Evolutionary conservation across 2,113 vertebrate species (phyloP).

Genomic region (Gracilinanus agilis): DNA sequence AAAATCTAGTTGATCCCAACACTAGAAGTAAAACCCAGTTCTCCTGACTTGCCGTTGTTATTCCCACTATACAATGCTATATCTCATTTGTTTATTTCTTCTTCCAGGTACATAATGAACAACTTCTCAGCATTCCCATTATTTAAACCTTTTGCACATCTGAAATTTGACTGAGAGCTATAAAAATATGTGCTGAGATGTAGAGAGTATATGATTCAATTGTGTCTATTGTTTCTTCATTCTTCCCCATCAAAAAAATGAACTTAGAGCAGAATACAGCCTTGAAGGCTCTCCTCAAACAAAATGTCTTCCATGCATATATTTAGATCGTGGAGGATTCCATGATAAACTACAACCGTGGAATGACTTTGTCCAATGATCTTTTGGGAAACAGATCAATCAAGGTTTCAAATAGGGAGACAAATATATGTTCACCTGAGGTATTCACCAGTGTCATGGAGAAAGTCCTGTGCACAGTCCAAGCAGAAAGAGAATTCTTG

Average conservation of each 20-base stretch:
- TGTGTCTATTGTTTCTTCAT: background rate
- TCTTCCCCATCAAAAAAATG: background rate
- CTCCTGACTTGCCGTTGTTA: background rate
- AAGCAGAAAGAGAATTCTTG: background rate
- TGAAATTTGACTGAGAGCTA: background rate
- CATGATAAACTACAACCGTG: background rate
- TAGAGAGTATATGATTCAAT: no score
- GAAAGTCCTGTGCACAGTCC: background rate
- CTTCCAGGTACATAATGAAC: background rate
- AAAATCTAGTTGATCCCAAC: background rate
- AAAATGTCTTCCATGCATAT: background rate
- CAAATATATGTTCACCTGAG: no score
- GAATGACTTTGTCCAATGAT: background rate
- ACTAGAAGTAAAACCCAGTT: background rate
- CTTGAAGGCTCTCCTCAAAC: background rate
- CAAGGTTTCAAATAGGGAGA: background rate
- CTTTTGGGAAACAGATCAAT: background rate
- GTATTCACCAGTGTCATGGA: background rate
- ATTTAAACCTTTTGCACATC: background rate
- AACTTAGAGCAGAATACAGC: background rate
- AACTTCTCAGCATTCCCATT: background rate
- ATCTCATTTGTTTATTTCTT: background rate
- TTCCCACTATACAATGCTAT: background rate
- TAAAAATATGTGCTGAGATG: no score
- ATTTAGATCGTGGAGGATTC: background rate